Evolutionary conservation across 2,113 vertebrate genomes (phyloP), one percentile per base, ranked within the genome.

Genomic region (Esox niger): DNA sequence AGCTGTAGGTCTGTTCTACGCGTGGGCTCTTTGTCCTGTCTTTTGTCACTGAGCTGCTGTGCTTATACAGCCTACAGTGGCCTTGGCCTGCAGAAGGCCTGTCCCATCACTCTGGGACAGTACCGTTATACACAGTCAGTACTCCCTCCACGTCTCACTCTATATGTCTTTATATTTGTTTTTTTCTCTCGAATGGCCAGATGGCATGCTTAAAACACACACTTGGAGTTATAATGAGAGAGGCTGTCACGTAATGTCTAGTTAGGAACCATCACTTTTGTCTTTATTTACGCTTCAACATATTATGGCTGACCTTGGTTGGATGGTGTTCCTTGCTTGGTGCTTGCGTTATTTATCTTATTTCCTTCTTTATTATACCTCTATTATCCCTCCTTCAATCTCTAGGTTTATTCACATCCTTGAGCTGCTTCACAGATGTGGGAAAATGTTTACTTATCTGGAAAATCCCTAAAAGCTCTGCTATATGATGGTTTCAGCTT

Each of bases 21-120:
- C 74, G 67, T 80, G 71, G 69, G 76, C 67, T 76, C 73, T 85
- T 81, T 83, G 79, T 84, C 78, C 75, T 69, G 60, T 46, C 29
- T 30, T 20, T 20, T 33, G 2, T 31, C 30, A 32, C 17, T 29
- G 55, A 69, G 62, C 58, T 69, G 52, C 64, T 74, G 79, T 43
- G 38, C 11, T 4, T 10, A 10, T 43, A 43, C 11, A 43, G 78
- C 82, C 81, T 81, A 65, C 77, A 80, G 71, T 62, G 60, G 73
- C 69, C 74, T 66, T 57, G 60, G 68, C 73, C 68, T 35, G 73
- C 79, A 76, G 66, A 77, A 73, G 78, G 60, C 35, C 35, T 43
- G 13, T 25, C 2, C 21, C 63, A 82, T 81, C 76, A 71, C 76
- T 66, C 74, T 78, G 74, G 74, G 74, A 70, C 82, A 72, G 86